Base-by-base conservation (phyloP, 2,888 invertebrate genomes). In the Adela reaumurella region DNA sequence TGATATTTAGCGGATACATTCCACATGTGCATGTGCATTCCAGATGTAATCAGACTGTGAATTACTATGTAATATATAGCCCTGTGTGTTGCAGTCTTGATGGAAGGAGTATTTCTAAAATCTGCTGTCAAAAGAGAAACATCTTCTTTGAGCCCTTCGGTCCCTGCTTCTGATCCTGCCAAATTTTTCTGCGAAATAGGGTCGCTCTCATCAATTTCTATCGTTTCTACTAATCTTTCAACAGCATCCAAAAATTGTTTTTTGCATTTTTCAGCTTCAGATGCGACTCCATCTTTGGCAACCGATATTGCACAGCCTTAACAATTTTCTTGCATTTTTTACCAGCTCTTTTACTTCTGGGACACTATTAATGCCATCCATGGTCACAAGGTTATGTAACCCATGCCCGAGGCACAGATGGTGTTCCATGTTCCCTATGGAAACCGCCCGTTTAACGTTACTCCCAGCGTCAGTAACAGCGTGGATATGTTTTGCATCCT, bases 341-440 rank as follows among this genome's bases (percentile, higher is more conserved):
- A 52, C 17, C 6, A 50, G 14, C 3, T 4, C 28, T 6, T 35
- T 17, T 10, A 50, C 2, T 29, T 48, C 46, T 17, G 50, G 42
- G 3, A 45, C 43, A 5, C 19, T 19, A 14, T 46, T 28, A 17
- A 50, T 45, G 19, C 52, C 50, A 48, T 52, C 50, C 8, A 48
- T 19, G 8, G 24, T 43, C 1, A 50, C 48, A 3, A 52, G 35
- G 19, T 50, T 46, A 41, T 52, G 50, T n/a, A 52, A 43, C 10
- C 46, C 52, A 11, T 52, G 50, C 14, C 49, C 50, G 10, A 52
- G 20, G 24, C 52, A 52, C 1, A 52, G 14, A 35, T 46, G 48
- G 17, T 28, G 14, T 17, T 44, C 24, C 24, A 24, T 24, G 24
- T 24, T 24, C 24, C 24, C 24, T 24, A 24, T 6, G 24, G 24